Evolutionary conservation across 2,888 invertebrate species (phyloP), one percentile per base, ranked within the genome.

Genomic region (Entomobrya multifasciata): DNA sequence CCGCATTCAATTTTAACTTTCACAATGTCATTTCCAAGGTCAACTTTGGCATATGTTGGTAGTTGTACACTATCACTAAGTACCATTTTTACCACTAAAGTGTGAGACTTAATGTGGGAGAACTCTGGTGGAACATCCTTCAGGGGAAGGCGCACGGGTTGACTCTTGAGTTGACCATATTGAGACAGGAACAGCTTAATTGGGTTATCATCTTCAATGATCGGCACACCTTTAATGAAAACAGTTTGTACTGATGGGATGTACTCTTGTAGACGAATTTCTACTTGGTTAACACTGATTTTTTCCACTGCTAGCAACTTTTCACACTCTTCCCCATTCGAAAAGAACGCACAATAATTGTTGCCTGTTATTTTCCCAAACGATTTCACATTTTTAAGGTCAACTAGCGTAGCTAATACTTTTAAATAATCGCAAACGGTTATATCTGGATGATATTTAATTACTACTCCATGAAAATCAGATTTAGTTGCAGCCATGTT

Each of bases 1-100:
- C 82, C 82, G 15, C 74, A 22, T n/a, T 82, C 82, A 20, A 82
- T 74, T 30, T 82, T 82, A 1, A 82, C 72, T 25, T 62, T 55
- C 13, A 80, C 41, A 0, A 80, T 70, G 11, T 80, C 80, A 22
- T 25, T 8, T 1, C 80, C 80, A 47, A 82, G 74, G 30, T 82
- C 82, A 10, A 82, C 62, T 47, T 74, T 82, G 0, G 60, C 49
- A 74, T 15, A 74, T 11, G 22, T 36, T 4, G 72, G 82, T 4
- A 74, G 13, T 6, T 3, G 41, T 8, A 15, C 20, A 11, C 30
- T 17, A 44, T 82, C 72, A 20, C n/a, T 44, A 3, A 25, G 1
- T 2, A 55, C 6, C 44, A 81, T 72, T 60, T 72, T 81, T 10
- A 57, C 17, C 8, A 72, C 20, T 0, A 81, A 17, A 0, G 72